Conservation (phyloP, 2,888 invertebrate genomes). For the Andrena trimmerana region DNA sequence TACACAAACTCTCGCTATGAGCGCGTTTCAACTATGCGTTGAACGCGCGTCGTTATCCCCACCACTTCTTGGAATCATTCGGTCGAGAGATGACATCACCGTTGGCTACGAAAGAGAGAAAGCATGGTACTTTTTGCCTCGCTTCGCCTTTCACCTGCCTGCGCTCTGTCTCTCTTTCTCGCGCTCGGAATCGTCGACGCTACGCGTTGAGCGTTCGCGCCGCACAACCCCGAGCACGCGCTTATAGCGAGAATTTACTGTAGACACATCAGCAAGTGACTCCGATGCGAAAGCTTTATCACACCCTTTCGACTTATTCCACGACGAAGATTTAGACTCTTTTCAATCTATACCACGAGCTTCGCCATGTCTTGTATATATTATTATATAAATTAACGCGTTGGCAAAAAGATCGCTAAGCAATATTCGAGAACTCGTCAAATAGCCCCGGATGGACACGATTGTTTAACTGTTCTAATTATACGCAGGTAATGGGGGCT, state of each 20-base stretch:
- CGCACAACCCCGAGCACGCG: background rate
- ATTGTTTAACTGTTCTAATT: constrained; percentile 6
- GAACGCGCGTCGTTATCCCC: no score
- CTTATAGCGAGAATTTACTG: background rate
- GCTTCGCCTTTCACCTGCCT: no score
- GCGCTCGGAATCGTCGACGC: no score
- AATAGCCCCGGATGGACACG: constrained; percentile 25
- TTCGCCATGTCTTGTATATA: background rate
- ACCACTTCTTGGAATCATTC: no score
- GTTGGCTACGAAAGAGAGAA: no score
- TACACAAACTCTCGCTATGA: no score
- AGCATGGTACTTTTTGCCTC: no score
- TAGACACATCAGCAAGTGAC: background rate
- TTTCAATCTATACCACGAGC: background rate
- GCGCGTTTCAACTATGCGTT: no score
- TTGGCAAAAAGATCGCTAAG: background rate
- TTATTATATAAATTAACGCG: background rate
- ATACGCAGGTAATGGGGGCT: background rate
- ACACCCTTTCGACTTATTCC: constrained; percentile 1
- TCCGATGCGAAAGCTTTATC: background rate
- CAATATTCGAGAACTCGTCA: background rate
- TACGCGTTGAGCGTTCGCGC: no score
- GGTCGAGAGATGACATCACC: no score
- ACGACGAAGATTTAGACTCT: background rate
- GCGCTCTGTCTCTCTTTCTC: no score